Conservation (phyloP, 30 jellyfish, hydroid and myxozoan species). For the Mastigias papua region DNA sequence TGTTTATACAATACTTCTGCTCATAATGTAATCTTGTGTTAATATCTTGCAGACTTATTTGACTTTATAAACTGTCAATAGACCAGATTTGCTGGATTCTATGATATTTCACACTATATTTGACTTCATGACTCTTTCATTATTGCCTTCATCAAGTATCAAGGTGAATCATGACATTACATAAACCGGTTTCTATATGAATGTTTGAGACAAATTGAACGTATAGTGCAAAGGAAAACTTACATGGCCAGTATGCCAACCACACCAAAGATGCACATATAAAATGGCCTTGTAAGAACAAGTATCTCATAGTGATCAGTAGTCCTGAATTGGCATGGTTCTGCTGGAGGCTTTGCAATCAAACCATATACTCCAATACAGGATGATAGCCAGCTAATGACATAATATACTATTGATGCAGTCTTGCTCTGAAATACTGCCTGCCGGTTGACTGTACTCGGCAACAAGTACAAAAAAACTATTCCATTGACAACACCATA, state of each 20-base stretch:
- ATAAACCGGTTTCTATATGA: too few relatives aligned
- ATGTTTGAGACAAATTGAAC: too few relatives aligned
- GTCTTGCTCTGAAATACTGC: conserved; percentile 26
- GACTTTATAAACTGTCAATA: too few relatives aligned
- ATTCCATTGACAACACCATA: conserved; percentile 56
- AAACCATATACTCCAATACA: conserved; percentile 70
- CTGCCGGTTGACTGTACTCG: conserved; percentile 54
- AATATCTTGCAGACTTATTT: too few relatives aligned
- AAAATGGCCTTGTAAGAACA: conserved; percentile 67
- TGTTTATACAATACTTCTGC: too few relatives aligned
- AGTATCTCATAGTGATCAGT: conserved; percentile 54
- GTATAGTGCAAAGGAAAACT: neutral
- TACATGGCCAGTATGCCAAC: conserved; percentile 44
- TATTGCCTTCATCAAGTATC: too few relatives aligned
- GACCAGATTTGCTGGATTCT: too few relatives aligned
- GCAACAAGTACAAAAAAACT: conserved; percentile 58
- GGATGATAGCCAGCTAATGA: conserved; percentile 67
- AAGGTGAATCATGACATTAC: too few relatives aligned
- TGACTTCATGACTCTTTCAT: too few relatives aligned
- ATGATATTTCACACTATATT: too few relatives aligned
- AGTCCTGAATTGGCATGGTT: conserved; percentile 64
- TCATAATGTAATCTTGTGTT: too few relatives aligned
- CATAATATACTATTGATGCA: conserved; percentile 38
- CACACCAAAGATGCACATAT: conserved; percentile 47
- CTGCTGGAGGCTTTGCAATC: conserved; percentile 79